Evolutionary conservation across 2,888 invertebrate species (phyloP).

Genomic region (Mythimna impura): DNA sequence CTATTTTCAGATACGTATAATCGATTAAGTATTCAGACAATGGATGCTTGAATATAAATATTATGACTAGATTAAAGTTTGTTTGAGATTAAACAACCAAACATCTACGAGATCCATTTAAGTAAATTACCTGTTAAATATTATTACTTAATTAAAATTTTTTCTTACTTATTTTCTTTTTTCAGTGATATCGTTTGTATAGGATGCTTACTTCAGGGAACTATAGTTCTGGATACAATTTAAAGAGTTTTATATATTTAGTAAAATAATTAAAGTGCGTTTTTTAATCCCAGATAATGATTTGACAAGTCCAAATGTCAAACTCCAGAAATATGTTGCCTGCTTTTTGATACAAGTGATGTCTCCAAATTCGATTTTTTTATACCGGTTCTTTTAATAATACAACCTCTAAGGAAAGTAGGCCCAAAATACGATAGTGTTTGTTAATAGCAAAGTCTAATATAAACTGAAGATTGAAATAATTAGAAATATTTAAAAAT

Average conservation of each 20-base stretch:
- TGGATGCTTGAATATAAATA: constrained; percentile 20
- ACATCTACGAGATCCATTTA: not conserved
- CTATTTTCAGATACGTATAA: constrained; percentile 27
- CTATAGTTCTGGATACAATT: not conserved
- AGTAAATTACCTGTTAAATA: not conserved
- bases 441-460: no score
- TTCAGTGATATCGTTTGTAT: not conserved
- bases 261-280: no score
- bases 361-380: no score
- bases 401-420: no score
- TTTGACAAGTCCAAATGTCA: no score
- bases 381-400: no score
- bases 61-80: constrained; percentile 8
- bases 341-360: no score
- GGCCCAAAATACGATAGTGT: no score
- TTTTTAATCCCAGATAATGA: no score
- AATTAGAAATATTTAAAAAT: no score
- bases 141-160: not conserved
- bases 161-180: not conserved
- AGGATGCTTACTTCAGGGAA: not conserved
- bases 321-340: no score
- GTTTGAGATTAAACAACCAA: constrained; percentile 1
- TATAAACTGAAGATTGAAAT: no score
- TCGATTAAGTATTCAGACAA: constrained; percentile 35
- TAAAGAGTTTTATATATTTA: not conserved